These are phyloP conservation scores for Psephotus haematonotus DNA, from an alignment of 2,113 vertebrate species.

Conservation along the genomic window DNA sequence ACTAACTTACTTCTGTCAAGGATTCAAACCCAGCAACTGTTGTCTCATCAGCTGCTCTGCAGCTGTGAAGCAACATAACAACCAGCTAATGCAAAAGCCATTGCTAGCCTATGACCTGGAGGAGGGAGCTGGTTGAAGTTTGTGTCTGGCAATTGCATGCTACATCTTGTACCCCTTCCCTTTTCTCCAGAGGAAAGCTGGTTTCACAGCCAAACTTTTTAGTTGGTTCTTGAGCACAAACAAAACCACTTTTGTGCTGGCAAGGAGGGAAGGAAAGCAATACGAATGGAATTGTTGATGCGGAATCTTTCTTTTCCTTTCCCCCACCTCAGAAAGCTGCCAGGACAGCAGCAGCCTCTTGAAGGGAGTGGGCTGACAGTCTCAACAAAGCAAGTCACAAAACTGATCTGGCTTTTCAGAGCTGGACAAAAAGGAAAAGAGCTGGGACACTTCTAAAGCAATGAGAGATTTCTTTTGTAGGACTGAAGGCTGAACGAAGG, in stretches of 20 bases:
- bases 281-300: conserved; percentile 16
- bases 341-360: neutral
- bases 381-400: conserved; percentile 29
- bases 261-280: neutral
- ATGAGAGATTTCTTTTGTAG: conserved; percentile 4
- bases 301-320: conserved; percentile 7
- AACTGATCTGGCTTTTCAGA: conserved; percentile 39
- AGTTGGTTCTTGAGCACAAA: conserved; percentile 40
- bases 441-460: conserved; percentile 1
- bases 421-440: conserved; percentile 23
- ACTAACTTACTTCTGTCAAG: neutral
- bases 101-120: neutral
- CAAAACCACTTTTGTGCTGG: conserved; percentile 50
- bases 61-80: neutral
- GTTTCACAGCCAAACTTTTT: conserved; percentile 37
- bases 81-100: neutral
- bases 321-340: conserved; percentile 8
- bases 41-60: neutral
- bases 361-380: neutral
- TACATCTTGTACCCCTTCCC: neutral
- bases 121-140: neutral
- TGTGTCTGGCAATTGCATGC: neutral
- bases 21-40: neutral
- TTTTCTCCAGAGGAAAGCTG: neutral
- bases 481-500: neutral